Base-by-base conservation (phyloP, 1,140 invertebrate genomes). In the Drosophila insularis region DNA sequence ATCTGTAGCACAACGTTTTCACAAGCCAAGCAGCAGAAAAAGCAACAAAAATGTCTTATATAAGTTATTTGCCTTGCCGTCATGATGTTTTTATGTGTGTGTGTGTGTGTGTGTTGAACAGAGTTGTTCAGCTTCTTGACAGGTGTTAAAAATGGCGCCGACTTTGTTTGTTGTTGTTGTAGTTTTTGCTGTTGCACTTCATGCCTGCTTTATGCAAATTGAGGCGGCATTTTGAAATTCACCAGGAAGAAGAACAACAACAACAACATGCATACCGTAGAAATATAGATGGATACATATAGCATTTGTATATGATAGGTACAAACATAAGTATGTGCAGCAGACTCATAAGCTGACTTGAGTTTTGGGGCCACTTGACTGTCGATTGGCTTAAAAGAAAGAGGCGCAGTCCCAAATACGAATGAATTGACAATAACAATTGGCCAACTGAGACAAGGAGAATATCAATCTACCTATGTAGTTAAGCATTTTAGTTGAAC, bases 71-170 rank as follows among this genome's bases (percentile, higher is more conserved):
- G 14, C 17, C 43, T 46, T 58, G 56, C 40, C 66, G 59, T 54
- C 64, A 27, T 27, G 27, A 27, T 27, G 27, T 27, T 27, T 63
- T 43, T 8, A 32, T 53, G n/a, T 17, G 14, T 63, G 43, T 35
- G 61, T 43, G 56, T 64, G 32, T 69, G 63, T 64, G 69, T 63
- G 40, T 50, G 56, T 10, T 17, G 59, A 55, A 27, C 23, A 62
- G 68, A 80, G 63, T 72, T 87, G 68, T 76, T 70, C 63, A 74
- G 78, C 78, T 87, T 58, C 71, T 77, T 82, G 82, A 81, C 82
- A 87, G 82, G 82, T 87, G 82, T 87, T 79, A 70, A 87, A 79
- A 87, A 82, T 77, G 79, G 74, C 78, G 78, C 66, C 64, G 63
- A 77, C 67, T 40, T 75, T 80, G 77, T 68, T 55, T 85, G 67